These are phyloP conservation scores for Heterodera schachtii DNA, from an alignment of 1,140 invertebrate genomes.

Conservation along the genomic window DNA sequence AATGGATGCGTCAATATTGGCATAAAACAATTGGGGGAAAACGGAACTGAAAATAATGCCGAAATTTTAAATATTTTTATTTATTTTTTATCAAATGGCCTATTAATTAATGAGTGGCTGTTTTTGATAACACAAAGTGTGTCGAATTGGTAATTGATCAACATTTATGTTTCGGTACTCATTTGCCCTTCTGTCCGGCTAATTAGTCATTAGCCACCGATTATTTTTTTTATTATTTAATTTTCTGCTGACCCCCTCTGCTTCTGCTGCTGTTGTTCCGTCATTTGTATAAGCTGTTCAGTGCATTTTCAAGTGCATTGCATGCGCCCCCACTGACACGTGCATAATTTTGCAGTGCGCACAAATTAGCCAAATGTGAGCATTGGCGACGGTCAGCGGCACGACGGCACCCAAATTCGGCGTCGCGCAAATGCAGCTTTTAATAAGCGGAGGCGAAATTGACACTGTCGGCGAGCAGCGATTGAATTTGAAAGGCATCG, in stretches of 20 bases:
- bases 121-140: no score
- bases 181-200: no score
- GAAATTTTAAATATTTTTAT: background rate
- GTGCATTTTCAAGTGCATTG: conserved; percentile 34
- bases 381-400: conserved; percentile 32
- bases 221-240: no score
- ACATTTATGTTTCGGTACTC: no score
- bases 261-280: background rate
- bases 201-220: no score
- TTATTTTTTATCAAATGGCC: no score
- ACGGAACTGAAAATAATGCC: conserved; percentile 8
- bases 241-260: no score
- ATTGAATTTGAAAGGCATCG: conserved; percentile 14
- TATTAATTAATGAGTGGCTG: no score
- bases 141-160: no score
- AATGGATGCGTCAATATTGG: conserved; percentile 48
- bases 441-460: conserved; percentile 39
- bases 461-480: conserved; percentile 3
- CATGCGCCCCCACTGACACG: conserved; percentile 43
- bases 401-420: conserved; percentile 35
- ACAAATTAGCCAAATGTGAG: conserved; percentile 53
- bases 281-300: background rate
- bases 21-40: conserved; percentile 48
- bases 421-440: conserved; percentile 24
- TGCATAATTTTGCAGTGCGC: conserved; percentile 53